A percentile compares a stretch with the other conserved stretches of the same genome.
Conservation (phyloP, 2,888 invertebrate species). For the Acanthopleura granulata region DNA sequence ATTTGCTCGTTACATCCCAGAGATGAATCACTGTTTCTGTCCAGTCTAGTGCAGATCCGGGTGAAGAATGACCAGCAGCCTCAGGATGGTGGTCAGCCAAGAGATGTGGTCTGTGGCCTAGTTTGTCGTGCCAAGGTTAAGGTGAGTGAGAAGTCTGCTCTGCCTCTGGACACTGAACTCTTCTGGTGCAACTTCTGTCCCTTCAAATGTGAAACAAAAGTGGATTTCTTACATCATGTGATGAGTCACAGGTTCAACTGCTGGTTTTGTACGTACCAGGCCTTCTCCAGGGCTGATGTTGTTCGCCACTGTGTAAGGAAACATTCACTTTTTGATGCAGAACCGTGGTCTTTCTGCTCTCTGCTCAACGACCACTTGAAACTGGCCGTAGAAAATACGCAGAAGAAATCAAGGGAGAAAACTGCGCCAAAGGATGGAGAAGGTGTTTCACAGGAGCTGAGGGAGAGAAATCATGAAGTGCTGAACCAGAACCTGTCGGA, state of each 20-base stretch:
- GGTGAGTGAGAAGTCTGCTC: background rate
- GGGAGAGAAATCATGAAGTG: background rate
- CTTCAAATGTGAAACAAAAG: slow-evolving; percentile 18
- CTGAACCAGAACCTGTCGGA: background rate
- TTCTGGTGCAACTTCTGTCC: slow-evolving; percentile 26
- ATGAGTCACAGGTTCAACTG: slow-evolving; percentile 21
- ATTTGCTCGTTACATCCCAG: background rate
- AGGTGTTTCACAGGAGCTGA: background rate
- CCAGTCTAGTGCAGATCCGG: background rate
- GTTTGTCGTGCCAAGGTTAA: background rate
- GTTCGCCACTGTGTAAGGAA: slow-evolving; percentile 11
- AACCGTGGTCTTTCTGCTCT: background rate
- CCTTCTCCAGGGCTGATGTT: slow-evolving; percentile 15
- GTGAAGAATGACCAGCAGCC: background rate
- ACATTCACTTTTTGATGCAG: background rate
- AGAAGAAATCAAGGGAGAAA: background rate
- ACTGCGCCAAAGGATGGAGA: background rate
- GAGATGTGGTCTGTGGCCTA: slow-evolving; percentile 21
- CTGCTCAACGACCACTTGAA: slow-evolving; percentile 9
- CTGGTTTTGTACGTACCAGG: slow-evolving; percentile 18
- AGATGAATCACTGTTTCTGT: background rate
- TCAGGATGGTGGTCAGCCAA: background rate
- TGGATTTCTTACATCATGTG: slow-evolving; percentile 19
- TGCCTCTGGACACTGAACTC: slow-evolving; percentile 15
- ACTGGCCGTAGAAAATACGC: background rate